phyloP scores from a whole-genome alignment of 2,888 invertebrate species.

The Venusia cambrica region DNA sequence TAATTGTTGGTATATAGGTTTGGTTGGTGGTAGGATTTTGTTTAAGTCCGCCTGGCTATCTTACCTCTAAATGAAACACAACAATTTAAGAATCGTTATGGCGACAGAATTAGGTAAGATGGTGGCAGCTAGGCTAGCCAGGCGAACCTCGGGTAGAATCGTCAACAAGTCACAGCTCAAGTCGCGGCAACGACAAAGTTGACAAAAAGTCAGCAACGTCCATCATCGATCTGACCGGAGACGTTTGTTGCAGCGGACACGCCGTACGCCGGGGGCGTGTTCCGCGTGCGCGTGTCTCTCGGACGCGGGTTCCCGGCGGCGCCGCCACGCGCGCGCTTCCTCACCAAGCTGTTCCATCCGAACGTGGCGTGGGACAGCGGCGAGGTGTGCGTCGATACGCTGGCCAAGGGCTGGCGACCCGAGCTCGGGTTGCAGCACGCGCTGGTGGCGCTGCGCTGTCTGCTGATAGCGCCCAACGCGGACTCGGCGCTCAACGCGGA shows the following conservation, averaged over 20 bases:
- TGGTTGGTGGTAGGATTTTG: no score
- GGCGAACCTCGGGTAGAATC: no score
- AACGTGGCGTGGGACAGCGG: constrained; percentile 94
- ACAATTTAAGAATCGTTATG: no score
- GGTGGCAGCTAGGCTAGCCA: no score
- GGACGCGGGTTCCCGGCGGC: constrained; percentile 95
- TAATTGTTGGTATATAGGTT: no score
- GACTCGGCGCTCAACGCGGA: constrained; percentile 98
- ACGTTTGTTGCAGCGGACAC: constrained; percentile 96
- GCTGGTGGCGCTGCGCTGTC: constrained; percentile 93
- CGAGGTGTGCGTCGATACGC: constrained; percentile 97
- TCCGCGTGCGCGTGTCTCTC: constrained; percentile 93
- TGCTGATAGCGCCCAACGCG: constrained; percentile 97
- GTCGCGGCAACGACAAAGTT: no score
- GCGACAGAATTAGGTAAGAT: no score
- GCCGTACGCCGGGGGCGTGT: constrained; percentile 93
- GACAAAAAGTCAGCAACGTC: no score
- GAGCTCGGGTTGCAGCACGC: constrained; percentile 97
- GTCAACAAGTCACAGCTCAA: no score
- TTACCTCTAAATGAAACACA: no score
- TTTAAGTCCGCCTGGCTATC: no score
- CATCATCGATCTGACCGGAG: no score
- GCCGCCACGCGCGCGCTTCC: constrained; percentile 95
- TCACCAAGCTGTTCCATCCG: constrained; percentile 98
- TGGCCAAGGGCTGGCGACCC: constrained; percentile 98